Conservation (phyloP, 2,888 invertebrate species). For the Stenoptilia bipunctidactyla region DNA sequence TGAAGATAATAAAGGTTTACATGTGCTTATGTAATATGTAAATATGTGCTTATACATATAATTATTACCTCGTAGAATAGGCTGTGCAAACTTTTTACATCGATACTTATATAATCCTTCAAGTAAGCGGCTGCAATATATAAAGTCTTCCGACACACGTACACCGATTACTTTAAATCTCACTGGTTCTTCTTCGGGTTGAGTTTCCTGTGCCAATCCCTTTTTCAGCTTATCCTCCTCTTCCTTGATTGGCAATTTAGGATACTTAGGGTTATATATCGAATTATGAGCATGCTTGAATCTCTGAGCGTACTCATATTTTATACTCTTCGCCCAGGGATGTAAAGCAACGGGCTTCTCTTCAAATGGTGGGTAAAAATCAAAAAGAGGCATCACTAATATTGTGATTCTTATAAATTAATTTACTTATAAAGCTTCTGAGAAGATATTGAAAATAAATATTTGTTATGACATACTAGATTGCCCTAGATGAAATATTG, state of each 20-base stretch:
- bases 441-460: too few relatives aligned
- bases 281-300: constrained; percentile 48
- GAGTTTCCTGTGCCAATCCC: too few relatives aligned
- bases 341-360: constrained; percentile 26
- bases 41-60: too few relatives aligned
- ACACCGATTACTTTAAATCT: constrained; percentile 48
- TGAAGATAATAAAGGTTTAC: too few relatives aligned
- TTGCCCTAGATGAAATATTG: too few relatives aligned
- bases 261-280: constrained; percentile 36
- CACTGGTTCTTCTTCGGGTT: constrained; percentile 13
- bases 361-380: not conserved
- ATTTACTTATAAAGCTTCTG: too few relatives aligned
- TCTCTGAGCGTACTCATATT: constrained; percentile 23
- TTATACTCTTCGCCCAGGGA: constrained; percentile 44
- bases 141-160: constrained; percentile 42
- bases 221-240: constrained; percentile 7
- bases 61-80: constrained; percentile 39
- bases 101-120: constrained; percentile 45
- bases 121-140: constrained; percentile 37
- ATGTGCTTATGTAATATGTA: too few relatives aligned
- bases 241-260: too few relatives aligned
- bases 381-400: not conserved
- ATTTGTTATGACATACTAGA: too few relatives aligned
- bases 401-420: not conserved
- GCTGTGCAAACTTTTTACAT: constrained; percentile 33